phyloP scores from a whole-genome alignment of 2,888 invertebrate species.

The Hipparchia semele region DNA sequence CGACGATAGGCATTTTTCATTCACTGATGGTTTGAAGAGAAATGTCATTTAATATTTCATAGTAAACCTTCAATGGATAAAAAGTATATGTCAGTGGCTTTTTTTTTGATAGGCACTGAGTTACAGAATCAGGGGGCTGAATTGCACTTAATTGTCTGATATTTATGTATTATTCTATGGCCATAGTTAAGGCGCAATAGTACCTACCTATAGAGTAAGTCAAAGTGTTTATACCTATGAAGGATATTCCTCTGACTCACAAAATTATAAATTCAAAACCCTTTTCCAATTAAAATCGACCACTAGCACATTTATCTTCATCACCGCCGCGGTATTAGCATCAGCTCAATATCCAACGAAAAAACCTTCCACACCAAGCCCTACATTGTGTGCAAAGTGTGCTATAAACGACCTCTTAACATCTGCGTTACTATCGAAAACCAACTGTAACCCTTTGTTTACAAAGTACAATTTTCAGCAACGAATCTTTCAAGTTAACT shows the following conservation, averaged over 20 bases:
- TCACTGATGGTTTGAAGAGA: too few relatives aligned
- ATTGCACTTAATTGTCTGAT: too few relatives aligned
- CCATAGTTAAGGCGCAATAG: neutral
- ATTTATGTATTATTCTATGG: neutral
- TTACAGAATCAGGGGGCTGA: too few relatives aligned
- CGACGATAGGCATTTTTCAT: too few relatives aligned
- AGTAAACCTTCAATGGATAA: too few relatives aligned
- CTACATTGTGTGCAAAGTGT: constrained; percentile 70
- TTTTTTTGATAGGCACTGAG: too few relatives aligned
- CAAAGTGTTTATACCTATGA: neutral
- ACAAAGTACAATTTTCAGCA: constrained; percentile 38
- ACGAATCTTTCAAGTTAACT: neutral
- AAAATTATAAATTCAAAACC: constrained; percentile 40
- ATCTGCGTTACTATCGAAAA: constrained; percentile 40
- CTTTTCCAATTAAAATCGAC: constrained; percentile 43
- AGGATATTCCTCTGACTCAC: constrained; percentile 16
- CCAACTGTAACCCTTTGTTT: constrained; percentile 36
- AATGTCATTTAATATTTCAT: too few relatives aligned
- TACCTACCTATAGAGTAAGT: neutral
- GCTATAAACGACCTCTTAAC: constrained; percentile 58
- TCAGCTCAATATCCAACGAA: constrained; percentile 58
- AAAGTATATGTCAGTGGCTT: too few relatives aligned
- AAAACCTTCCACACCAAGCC: constrained; percentile 60
- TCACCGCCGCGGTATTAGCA: constrained; percentile 63
- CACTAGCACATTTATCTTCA: constrained; percentile 44